Base-by-base conservation (phyloP, 2,113 vertebrate species). In the Cairina moschata region DNA sequence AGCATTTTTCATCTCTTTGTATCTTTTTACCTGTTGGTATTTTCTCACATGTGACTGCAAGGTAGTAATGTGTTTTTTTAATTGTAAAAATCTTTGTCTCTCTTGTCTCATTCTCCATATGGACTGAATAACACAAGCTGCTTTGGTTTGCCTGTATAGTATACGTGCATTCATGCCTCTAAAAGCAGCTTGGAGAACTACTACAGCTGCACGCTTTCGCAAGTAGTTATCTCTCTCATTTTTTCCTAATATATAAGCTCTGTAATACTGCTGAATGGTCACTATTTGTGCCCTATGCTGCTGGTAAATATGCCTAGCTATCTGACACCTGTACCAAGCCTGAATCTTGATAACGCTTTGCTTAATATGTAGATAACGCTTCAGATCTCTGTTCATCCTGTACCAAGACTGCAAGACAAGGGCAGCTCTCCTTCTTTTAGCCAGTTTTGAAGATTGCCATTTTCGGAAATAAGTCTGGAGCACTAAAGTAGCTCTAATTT, bases 341-440 rank as follows among this genome's bases (percentile, higher is more conserved):
- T 98, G 98, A 85, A 98, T 97, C 79, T 90, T 82, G 44, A 98
- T 46, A 62, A 96, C 26, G 31, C 80, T 97, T 54, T 72, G 73
- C 29, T 88, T 96, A 32, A 97, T 5, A 12, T 1, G 12, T 20
- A 82, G n/a, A 50, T 98, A 98, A 7, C 52, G 89, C 40, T 38
- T 96, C 60, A 50, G 66, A 34, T 96, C 92, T 87, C 72, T 96
- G 46, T 88, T 89, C 98, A 96, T 98, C 66, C 98, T 97, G 31
- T 98, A 99, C 98, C 98, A 99, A 8, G 99, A 96, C 86, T 99
- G 99, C 86, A 99, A 98, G 75, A 92, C 86, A 34, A 99, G 6
- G 32, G 98, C 98, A 34, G 99, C 98, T 6, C 66, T 76, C 4
- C 69, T 68, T 79, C 92, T 98, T 82, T 82, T 65, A 8, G 93